Evolutionary conservation across 2,113 vertebrate species (phyloP).

Genomic region (Cynocephalus volans): DNA sequence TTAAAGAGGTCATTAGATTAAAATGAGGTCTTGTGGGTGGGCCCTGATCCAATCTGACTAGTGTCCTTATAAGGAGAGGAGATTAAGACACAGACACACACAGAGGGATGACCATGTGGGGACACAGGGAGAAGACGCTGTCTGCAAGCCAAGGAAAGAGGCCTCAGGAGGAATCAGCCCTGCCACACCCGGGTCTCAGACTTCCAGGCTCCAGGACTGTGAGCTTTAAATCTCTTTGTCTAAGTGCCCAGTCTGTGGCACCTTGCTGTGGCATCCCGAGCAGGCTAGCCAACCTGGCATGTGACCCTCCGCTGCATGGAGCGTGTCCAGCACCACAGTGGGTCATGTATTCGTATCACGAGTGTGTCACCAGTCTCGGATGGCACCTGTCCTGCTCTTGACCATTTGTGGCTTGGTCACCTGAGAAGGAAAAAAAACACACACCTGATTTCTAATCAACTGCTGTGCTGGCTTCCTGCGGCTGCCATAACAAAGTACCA

Average conservation of each 20-base stretch:
- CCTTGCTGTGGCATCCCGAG: neutral
- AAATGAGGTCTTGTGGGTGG: neutral
- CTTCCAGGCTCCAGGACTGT: neutral
- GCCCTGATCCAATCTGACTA: no score
- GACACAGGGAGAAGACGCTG: neutral
- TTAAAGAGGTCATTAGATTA: neutral
- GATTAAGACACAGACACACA: neutral
- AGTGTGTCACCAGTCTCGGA: neutral
- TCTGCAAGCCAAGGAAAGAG: no score
- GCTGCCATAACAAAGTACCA: neutral
- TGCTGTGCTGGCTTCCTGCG: no score
- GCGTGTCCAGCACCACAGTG: fast-evolving
- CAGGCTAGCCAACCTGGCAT: neutral
- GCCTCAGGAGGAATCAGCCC: neutral
- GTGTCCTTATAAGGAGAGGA: neutral
- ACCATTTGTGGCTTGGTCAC: fast-evolving
- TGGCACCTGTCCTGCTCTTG: fast-evolving
- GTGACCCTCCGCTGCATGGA: fast-evolving
- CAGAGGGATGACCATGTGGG: neutral
- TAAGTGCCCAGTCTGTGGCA: neutral
- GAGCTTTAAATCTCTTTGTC: neutral
- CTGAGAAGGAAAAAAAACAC: no score
- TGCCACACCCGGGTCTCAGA: fast-evolving
- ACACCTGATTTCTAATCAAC: neutral
- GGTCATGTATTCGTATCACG: fast-evolving